Evolutionary conservation across 2,888 invertebrate genomes (phyloP).

Genomic region (Lydus trimaculatus): DNA sequence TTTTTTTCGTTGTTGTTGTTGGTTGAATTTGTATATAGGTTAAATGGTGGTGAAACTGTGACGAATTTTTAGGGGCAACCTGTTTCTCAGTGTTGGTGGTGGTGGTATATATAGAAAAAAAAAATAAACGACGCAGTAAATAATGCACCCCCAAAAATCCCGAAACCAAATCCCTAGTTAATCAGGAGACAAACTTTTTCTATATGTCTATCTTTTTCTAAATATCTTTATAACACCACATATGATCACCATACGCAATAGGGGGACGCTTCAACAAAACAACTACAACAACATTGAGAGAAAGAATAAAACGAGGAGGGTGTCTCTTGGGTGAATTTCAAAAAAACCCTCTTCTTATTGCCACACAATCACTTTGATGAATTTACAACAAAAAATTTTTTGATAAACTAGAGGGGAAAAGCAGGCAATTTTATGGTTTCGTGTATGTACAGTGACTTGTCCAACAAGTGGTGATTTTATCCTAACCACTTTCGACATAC

Average conservation of each 20-base stretch:
- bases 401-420: neutral
- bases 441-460: neutral
- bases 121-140: slow-evolving; percentile 8
- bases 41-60: neutral
- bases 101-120: neutral
- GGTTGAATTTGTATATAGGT: neutral
- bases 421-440: slow-evolving; percentile 2
- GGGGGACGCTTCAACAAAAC: slow-evolving; percentile 4
- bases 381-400: neutral
- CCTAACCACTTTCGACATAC: neutral
- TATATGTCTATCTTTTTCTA: neutral
- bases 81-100: neutral
- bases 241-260: slow-evolving; percentile 13
- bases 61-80: neutral
- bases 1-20: too few species aligned
- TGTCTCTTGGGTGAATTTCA: neutral
- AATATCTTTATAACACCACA: slow-evolving; percentile 5
- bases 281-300: neutral
- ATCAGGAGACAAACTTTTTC: neutral
- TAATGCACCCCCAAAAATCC: neutral
- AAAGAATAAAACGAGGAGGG: neutral
- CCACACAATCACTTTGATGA: neutral
- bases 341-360: neutral
- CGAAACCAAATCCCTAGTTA: neutral
- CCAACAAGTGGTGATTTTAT: slow-evolving; percentile 11